Evolutionary conservation across 2,113 vertebrate species (phyloP), one percentile per base, ranked within the genome.

Genomic region (Ciconia maguari): DNA sequence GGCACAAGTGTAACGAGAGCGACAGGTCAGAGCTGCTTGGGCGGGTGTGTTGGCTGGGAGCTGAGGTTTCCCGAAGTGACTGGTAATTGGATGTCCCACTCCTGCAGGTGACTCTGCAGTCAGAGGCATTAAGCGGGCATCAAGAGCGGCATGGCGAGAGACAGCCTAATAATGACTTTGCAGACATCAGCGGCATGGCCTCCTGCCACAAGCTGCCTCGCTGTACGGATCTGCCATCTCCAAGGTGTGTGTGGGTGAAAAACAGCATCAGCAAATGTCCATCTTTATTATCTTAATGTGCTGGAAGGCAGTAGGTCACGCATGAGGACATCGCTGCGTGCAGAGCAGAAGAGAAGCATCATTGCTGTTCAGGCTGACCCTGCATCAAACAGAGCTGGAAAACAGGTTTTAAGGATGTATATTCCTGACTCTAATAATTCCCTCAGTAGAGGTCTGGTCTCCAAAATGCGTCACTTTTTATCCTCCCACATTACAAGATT

Each of bases 81-180:
- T 42, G 27, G 20, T 17, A 44, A 13, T 2, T 16, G 21, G 49
- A 20, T 44, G 15, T 65, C n/a, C 32, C 51, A 16, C 38, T 72
- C 18, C 58, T 8, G 25, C 14, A 7, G 49, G 32, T 65, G 74
- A 32, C 49, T 32, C 49, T 32, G 44, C 57, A 42, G 42, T 11
- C 1, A 2, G n/a, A 41, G 34, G 30, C 17, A 6, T 13, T 10
- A 36, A 32, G 30, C 1, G 6, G 42, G 10, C 24, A 9, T 64
- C 4, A 58, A 32, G 18, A 51, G 38, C 3, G 9, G 36, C 49
- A 27, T 1, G 5, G 38, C 36, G 82, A 66, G 11, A 58, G 24
- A 29, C 27, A 58, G 49, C 34, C 20, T 58, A 24, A 20, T 26
- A 38, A 51, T 16, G 75, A 16, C 24, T 34, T 74, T 30, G 19